Evolutionary conservation across 35 echinoderm and acorn worm genomes (phyloP).

Genomic region (Amphiura filiformis): DNA sequence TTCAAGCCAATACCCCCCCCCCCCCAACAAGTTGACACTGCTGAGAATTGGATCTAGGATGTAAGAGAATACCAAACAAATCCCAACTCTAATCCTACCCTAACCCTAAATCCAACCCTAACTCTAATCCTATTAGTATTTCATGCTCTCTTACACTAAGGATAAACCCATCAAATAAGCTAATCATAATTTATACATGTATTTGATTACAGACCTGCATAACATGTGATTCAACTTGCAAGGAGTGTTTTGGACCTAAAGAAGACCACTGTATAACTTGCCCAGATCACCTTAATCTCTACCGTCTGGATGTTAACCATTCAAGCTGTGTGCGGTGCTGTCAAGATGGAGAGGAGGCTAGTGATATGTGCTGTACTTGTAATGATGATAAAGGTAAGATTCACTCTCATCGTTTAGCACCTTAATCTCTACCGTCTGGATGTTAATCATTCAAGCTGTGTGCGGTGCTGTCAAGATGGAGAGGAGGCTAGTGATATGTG

Average conservation of each 20-base stretch:
- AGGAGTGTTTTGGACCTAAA: conserved; percentile 23
- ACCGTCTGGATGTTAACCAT: neutral
- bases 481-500: neutral
- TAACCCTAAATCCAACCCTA: too few relatives aligned
- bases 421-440: neutral
- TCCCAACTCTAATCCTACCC: too few relatives aligned
- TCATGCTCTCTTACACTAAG: too few relatives aligned
- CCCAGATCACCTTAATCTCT: neutral
- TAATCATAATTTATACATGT: too few relatives aligned
- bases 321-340: conserved; percentile 13
- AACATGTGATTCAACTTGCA: neutral
- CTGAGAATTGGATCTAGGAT: too few relatives aligned
- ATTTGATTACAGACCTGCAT: conserved; percentile 14
- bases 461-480: conserved; percentile 25
- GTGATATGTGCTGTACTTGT: neutral
- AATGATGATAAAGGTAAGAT: conserved; percentile 12
- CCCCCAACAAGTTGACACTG: too few relatives aligned
- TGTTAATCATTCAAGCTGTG: neutral
- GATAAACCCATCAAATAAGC: too few relatives aligned
- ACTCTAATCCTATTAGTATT: too few relatives aligned
- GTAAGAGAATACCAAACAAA: too few relatives aligned
- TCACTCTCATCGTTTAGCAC: too few relatives aligned
- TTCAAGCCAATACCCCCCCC: too few relatives aligned
- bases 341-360: conserved; percentile 5
- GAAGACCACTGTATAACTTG: conserved; percentile 14